Evolutionary conservation across 2,797 vertebrate species (phyloP).

Genomic region (Periophthalmus magnuspinnatus): DNA sequence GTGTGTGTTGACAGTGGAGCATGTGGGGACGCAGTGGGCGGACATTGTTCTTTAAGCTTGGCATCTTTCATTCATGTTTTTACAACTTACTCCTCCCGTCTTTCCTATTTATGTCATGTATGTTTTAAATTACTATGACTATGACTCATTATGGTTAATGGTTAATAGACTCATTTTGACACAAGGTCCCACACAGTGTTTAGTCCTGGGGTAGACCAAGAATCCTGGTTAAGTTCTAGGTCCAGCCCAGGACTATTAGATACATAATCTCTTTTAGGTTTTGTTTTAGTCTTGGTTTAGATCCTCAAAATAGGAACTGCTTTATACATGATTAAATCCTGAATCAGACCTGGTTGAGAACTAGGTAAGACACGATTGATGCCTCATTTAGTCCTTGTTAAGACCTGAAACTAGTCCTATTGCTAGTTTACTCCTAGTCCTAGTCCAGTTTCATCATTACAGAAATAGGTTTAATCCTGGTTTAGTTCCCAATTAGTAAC

Average conservation of each 20-base stretch:
- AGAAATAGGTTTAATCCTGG: no score
- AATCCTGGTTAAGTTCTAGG: background rate
- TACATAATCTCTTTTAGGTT: background rate
- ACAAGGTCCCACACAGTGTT: background rate
- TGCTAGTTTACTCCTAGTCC: no score
- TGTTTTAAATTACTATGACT: background rate
- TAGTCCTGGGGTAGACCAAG: background rate
- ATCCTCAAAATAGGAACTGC: background rate
- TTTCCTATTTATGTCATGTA: background rate
- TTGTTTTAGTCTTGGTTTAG: background rate
- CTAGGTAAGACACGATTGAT: background rate
- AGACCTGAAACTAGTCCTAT: no score
- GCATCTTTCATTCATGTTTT: constrained; percentile 11
- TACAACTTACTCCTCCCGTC: constrained; percentile 4
- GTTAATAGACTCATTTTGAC: background rate
- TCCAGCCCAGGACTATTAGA: no score
- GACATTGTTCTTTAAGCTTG: constrained; percentile 16
- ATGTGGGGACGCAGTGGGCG: constrained; percentile 25
- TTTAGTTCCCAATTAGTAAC: no score
- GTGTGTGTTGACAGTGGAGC: constrained; percentile 10
- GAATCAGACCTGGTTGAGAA: background rate
- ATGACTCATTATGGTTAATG: background rate
- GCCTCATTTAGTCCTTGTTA: background rate
- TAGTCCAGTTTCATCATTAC: no score
- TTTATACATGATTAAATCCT: no score